Conservation (phyloP, 2,888 invertebrate species). For the Deilephila porcellus region DNA sequence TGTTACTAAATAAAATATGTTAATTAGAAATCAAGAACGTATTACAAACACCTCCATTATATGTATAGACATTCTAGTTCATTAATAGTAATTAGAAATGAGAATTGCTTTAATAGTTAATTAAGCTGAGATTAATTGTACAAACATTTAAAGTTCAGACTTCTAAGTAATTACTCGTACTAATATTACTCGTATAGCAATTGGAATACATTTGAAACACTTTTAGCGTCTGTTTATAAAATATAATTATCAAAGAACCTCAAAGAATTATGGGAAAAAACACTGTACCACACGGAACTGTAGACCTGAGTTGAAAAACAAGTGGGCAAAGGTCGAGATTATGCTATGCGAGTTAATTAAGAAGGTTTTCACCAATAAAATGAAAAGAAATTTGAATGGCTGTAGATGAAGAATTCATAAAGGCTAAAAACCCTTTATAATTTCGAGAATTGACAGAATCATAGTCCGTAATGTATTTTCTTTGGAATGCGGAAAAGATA, state of each 20-base stretch:
- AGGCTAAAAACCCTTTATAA: neutral
- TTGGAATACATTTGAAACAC: neutral
- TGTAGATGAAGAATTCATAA: neutral
- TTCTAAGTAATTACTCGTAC: no score
- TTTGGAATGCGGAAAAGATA: neutral
- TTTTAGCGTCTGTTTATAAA: neutral
- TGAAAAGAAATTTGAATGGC: slow-evolving; percentile 5
- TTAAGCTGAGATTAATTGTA: no score
- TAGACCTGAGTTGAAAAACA: slow-evolving; percentile 1
- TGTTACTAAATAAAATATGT: no score
- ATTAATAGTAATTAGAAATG: no score
- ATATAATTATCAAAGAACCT: neutral
- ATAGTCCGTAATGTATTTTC: neutral
- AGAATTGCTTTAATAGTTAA: no score
- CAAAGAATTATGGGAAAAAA: neutral
- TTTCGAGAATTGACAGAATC: neutral
- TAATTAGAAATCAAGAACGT: no score
- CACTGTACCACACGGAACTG: neutral
- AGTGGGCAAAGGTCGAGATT: slow-evolving; percentile 5
- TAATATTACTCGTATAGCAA: no score
- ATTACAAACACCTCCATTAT: no score
- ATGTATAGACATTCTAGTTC: no score
- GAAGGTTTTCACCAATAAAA: slow-evolving; percentile 7
- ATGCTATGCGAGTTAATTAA: slow-evolving; percentile 13
- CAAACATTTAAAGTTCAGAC: neutral